These are phyloP conservation scores for Tethea ocularis DNA, from an alignment of 2,888 invertebrate genomes.

Conservation along the genomic window DNA sequence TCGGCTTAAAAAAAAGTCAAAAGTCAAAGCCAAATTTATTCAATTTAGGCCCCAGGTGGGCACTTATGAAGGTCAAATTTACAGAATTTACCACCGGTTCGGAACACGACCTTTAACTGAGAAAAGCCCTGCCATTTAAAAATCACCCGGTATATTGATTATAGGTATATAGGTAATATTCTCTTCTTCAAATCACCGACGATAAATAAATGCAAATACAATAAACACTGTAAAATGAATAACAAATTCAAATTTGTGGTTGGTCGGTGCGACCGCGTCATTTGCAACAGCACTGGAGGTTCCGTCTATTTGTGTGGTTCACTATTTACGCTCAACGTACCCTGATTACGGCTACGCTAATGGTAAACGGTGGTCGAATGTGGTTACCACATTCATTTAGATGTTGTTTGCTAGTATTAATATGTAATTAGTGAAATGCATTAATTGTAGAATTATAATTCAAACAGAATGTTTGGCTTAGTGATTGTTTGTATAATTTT, in stretches of 20 bases:
- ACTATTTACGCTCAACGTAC: slow-evolving; percentile 23
- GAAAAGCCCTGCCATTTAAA: no score
- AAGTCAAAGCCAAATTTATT: no score
- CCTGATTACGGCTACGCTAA: slow-evolving; percentile 38
- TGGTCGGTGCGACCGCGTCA: slow-evolving; percentile 42
- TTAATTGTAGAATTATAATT: neutral
- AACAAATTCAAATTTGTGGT: slow-evolving; percentile 46
- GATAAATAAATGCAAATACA: neutral
- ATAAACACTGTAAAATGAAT: slow-evolving; percentile 27
- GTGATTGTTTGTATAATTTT: neutral
- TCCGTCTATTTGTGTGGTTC: slow-evolving; percentile 16
- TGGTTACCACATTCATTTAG: neutral
- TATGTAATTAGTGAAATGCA: neutral
- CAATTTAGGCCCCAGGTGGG: no score
- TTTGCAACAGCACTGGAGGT: slow-evolving; percentile 34
- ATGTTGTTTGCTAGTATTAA: neutral
- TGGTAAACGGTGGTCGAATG: slow-evolving; percentile 22
- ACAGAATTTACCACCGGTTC: no score
- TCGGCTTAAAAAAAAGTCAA: no score
- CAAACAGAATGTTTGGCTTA: no score
- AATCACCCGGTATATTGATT: no score
- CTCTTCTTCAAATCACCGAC: neutral
- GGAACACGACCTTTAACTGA: no score
- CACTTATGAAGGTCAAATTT: no score
- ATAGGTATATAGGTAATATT: no score